Base-by-base conservation (phyloP, 2,113 vertebrate genomes). In the Scortum barcoo region DNA sequence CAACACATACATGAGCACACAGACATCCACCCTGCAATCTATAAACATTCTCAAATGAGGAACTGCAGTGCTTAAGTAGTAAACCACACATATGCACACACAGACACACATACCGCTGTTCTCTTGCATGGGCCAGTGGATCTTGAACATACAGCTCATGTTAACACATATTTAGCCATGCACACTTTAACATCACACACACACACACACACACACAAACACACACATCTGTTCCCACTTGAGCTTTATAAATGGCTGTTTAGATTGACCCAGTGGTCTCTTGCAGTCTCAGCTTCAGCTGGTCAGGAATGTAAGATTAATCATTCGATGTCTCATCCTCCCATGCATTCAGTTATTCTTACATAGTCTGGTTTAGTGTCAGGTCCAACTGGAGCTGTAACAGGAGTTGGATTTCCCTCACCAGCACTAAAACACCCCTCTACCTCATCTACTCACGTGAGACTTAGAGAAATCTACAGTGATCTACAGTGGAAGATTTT, bases 181-280 rank as follows among this genome's bases (percentile, higher is more conserved):
- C 13, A 42, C 51, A 12, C 13, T 19, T 24, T 17, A 40, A 75
- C 42, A 28, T 46, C 54, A 48, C 54, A 48, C 56, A 72, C 54
- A 46, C 70, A 33, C 58, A 46, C 33, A 13, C 19, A n/a, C 26
- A 74, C 3, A n/a, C 24, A 77, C 51, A 80, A 36, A 76, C 56
- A 67, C 19, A 38, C 13, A 51, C 4, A 0, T 78, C 62, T 78
- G 74, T 78, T 78, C 24, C 48, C 42, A 20, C 19, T 78, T 50
- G 63, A 73, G 50, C 5, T 36, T 75, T 70, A 71, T 38, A 63
- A 58, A 78, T 70, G 28, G 50, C n/a, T 79, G 71, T 86, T 82
- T 78, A 60, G 65, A 69, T 78, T 46, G 50, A 75, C 69, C 79
- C 26, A 16, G 57, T 57, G 56, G 14, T 61, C 74, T n/a, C 22